Conservation (phyloP, 2,888 invertebrate species). For the Pristionchus maxplancki region DNA sequence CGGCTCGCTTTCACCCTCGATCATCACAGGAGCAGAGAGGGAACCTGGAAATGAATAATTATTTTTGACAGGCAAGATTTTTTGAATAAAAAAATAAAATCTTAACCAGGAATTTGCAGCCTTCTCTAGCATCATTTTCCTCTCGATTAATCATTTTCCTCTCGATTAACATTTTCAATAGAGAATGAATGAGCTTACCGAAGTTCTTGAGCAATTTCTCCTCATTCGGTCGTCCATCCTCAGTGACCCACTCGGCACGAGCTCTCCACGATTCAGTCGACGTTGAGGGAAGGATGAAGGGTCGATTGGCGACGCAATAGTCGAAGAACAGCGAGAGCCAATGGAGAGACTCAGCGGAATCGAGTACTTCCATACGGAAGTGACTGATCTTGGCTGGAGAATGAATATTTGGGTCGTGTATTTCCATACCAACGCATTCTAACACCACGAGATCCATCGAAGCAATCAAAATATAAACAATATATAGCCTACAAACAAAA, state of each 20-base stretch:
- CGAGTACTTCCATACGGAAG: constrained; percentile 25
- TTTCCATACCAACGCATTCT: background rate
- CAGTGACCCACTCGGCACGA: constrained; percentile 58
- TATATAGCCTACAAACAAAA: background rate
- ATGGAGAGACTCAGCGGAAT: constrained; percentile 25
- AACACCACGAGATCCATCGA: background rate
- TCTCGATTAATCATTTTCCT: background rate
- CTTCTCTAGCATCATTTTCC: too few species aligned
- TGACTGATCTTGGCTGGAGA: background rate
- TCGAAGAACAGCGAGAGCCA: constrained; percentile 56
- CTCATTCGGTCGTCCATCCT: constrained; percentile 60
- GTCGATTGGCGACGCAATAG: constrained; percentile 57
- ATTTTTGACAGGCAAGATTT: background rate
- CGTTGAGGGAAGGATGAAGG: constrained; percentile 56
- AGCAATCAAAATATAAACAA: background rate
- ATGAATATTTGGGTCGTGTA: background rate
- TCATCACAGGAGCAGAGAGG: constrained; percentile 60
- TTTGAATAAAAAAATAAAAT: background rate
- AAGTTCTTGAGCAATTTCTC: constrained; percentile 57
- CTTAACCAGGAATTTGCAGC: too few species aligned
- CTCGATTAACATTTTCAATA: background rate
- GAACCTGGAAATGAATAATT: constrained; percentile 56
- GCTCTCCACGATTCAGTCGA: constrained; percentile 62
- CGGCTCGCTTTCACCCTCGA: constrained; percentile 52
- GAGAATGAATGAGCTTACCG: constrained; percentile 53